Conservation (phyloP, 1,140 invertebrate genomes). For the Phortica variegata region DNA sequence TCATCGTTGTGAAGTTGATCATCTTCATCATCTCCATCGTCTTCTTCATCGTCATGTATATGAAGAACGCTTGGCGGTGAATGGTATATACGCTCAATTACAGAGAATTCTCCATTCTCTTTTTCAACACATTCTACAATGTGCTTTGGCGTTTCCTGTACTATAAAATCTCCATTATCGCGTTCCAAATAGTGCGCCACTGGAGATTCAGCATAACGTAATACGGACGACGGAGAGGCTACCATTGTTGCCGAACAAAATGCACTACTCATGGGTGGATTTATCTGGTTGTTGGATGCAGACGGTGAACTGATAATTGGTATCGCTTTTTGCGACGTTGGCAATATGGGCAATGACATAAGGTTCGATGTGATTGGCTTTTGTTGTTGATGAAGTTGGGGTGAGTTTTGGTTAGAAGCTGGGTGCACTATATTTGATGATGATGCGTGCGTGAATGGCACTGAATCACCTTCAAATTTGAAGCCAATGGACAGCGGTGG, state of each 20-base stretch:
- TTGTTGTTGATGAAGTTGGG: too few species aligned
- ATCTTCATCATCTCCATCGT: slow-evolving; percentile 35
- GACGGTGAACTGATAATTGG: neutral
- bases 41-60: slow-evolving; percentile 49
- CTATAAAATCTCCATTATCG: slow-evolving; percentile 53
- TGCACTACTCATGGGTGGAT: slow-evolving; percentile 30
- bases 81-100: slow-evolving; percentile 54
- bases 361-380: slow-evolving; percentile 1
- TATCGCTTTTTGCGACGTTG: neutral
- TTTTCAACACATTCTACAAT: slow-evolving; percentile 54
- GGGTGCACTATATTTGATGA: too few species aligned
- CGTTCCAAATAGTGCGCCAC: slow-evolving; percentile 52
- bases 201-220: slow-evolving; percentile 49
- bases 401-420: too few species aligned
- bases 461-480: neutral
- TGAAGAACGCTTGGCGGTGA: slow-evolving; percentile 52
- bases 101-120: slow-evolving; percentile 52
- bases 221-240: slow-evolving; percentile 37
- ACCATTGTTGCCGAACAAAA: slow-evolving; percentile 37
- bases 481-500: slow-evolving; percentile 5
- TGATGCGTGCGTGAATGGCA: slow-evolving; percentile 13
- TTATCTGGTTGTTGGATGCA: slow-evolving; percentile 25
- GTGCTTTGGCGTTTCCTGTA: slow-evolving; percentile 54
- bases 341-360: neutral
- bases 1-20: slow-evolving; percentile 20